Conservation (phyloP, 2,888 invertebrate genomes). For the Cotesia congregata region DNA sequence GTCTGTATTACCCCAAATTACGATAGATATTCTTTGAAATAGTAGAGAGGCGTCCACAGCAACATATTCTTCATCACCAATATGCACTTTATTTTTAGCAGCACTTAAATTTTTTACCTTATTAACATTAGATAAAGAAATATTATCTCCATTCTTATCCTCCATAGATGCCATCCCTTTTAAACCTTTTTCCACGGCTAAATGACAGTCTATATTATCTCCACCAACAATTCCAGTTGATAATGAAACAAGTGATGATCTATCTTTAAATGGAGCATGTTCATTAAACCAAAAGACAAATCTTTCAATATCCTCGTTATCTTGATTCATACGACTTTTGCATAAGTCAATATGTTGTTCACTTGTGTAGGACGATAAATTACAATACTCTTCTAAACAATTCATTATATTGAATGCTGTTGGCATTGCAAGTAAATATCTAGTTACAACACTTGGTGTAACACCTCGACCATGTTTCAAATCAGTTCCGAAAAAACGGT, state of each 20-base stretch:
- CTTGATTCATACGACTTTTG: conserved; percentile 42
- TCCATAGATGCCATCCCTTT: conserved; percentile 42
- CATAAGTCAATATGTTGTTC: conserved; percentile 43
- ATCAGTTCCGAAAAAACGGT: conserved; percentile 49
- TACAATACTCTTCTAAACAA: conserved; percentile 1
- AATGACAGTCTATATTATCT: conserved; percentile 47
- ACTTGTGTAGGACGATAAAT: conserved; percentile 22
- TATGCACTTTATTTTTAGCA: conserved; percentile 24
- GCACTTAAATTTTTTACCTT: conserved; percentile 43
- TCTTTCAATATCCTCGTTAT: conserved; percentile 48
- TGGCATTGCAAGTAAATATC: background rate
- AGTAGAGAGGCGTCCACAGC: conserved; percentile 49
- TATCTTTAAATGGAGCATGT: conserved; percentile 47
- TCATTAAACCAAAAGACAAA: conserved; percentile 48
- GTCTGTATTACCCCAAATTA: conserved; percentile 45
- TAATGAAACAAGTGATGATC: conserved; percentile 37
- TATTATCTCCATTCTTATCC: conserved; percentile 42
- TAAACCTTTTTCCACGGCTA: conserved; percentile 44
- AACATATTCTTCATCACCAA: conserved; percentile 30
- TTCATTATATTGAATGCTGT: conserved; percentile 2
- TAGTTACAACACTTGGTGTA: background rate
- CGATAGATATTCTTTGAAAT: conserved; percentile 52
- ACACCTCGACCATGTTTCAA: conserved; percentile 47
- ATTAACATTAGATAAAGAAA: conserved; percentile 35
- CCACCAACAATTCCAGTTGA: conserved; percentile 47